Evolutionary conservation across 2,888 invertebrate genomes (phyloP), one percentile per base, ranked within the genome.

Genomic region (Leucozona laternaria): DNA sequence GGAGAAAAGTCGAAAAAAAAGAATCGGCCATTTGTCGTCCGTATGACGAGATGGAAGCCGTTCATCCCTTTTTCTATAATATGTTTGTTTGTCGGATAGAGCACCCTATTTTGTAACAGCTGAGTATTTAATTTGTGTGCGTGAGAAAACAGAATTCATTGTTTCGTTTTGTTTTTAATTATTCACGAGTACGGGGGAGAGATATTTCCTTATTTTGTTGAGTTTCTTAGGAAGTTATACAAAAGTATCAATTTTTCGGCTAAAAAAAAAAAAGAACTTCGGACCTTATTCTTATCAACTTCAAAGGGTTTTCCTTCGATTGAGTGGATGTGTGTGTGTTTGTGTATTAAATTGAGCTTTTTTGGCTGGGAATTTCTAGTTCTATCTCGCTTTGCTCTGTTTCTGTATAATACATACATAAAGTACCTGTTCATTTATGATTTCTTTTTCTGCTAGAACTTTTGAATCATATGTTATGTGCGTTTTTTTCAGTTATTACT

Each of bases 31-130:
- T 79, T 78, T 75, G 48, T 72, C 43, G 58, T 50, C n/a, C 28
- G 60, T 55, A 2, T 45, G 62, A 40, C 22, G 31, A 43, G 40
- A 31, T 48, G 48, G 37, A 37, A 72, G 53, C 37, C 55, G 77
- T 81, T 86, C 64, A 79, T 86, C 79, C 82, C 78, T 86, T 82
- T 82, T 82, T 78, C 60, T 22, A 31, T 40, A 73, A 37, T 62
- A 81, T 86, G 85, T 70, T 78, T 81, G 43, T 62, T 86, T 70
- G 34, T 58, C 31, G 60, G 58, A 58, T 45, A 53, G 50, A 82
- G 75, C 86, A 86, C 75, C 78, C 78, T 86, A 72, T 86, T 75
- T 75, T 86, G 71, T 75, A 86, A 79, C 86, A 86, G 86, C 86
- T 86, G 86, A 71, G 82, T 60, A 75, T 75, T 86, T 66, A 78